phyloP scores from a whole-genome alignment of 2,888 invertebrate genomes.

The Priocnemis perturbator region DNA sequence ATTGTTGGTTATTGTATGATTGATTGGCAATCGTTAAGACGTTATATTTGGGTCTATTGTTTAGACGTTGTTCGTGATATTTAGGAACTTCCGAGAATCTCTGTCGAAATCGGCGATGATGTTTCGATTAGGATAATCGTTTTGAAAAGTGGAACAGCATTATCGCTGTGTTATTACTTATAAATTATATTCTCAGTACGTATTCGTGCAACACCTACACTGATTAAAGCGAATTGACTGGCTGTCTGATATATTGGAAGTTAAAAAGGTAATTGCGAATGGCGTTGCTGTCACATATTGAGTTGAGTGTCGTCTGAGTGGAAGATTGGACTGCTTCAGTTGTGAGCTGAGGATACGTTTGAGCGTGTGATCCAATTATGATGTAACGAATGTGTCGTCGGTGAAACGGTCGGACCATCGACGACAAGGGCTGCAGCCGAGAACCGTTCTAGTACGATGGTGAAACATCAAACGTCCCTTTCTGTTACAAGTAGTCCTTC shows the following conservation, averaged over 20 bases:
- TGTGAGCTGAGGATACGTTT: constrained; percentile 55
- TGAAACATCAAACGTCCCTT: constrained; percentile 45
- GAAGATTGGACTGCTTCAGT: constrained; percentile 67
- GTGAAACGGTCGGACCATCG: constrained; percentile 35
- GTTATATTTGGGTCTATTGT: too few species aligned
- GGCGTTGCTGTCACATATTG: constrained; percentile 58
- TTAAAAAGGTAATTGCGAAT: constrained; percentile 66
- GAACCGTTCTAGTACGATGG: constrained; percentile 24
- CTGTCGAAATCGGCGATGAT: too few species aligned
- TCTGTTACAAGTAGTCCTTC: constrained; percentile 32
- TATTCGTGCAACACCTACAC: constrained; percentile 46
- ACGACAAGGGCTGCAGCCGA: constrained; percentile 9
- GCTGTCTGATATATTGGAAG: constrained; percentile 55
- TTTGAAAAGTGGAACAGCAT: too few species aligned
- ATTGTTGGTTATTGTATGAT: too few species aligned
- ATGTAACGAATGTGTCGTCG: constrained; percentile 61
- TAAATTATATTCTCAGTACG: too few species aligned
- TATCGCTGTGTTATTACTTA: too few species aligned
- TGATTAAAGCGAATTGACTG: constrained; percentile 58
- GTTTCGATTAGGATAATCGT: too few species aligned
- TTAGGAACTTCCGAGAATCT: too few species aligned
- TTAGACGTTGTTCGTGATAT: too few species aligned
- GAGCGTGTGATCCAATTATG: constrained; percentile 70
- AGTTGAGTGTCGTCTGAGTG: constrained; percentile 70
- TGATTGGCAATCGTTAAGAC: too few species aligned